A percentile compares a stretch with the other conserved stretches of the same genome.
Conservation (phyloP, 1,140 invertebrate species). For the Psilanteris sp. region DNA sequence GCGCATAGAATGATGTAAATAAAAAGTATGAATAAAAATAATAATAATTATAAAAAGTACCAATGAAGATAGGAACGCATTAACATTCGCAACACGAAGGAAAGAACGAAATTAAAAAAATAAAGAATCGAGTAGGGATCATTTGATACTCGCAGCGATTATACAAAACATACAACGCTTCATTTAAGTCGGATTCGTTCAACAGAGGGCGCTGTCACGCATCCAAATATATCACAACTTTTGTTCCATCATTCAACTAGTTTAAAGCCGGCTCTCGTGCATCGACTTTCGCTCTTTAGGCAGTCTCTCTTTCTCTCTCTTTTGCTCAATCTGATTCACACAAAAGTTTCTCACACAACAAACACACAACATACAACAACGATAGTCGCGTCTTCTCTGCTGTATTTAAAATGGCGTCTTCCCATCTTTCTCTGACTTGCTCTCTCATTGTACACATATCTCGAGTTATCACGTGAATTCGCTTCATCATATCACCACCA, state of each 20-base stretch:
- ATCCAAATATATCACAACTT: slow-evolving; percentile 59
- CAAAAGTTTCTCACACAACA: slow-evolving; percentile 50
- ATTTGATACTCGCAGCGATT: slow-evolving; percentile 45
- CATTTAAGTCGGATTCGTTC: slow-evolving; percentile 44
- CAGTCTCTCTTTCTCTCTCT: slow-evolving; percentile 35
- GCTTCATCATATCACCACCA: slow-evolving; percentile 67
- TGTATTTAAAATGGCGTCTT: slow-evolving; percentile 31
- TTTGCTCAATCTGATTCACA: slow-evolving; percentile 39
- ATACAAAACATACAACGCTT: slow-evolving; percentile 55
- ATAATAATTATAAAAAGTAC: slow-evolving; percentile 30
- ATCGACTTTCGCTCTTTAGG: slow-evolving; percentile 17
- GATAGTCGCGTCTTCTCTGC: slow-evolving; percentile 36
- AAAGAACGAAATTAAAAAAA: slow-evolving; percentile 21
- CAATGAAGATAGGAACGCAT: slow-evolving; percentile 48
- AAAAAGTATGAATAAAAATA: slow-evolving; percentile 2
- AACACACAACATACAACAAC: slow-evolving; percentile 35
- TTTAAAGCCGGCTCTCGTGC: slow-evolving; percentile 54
- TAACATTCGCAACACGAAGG: slow-evolving; percentile 35
- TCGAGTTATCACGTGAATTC: slow-evolving; percentile 67
- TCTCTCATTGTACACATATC: slow-evolving; percentile 63
- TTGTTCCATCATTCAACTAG: slow-evolving; percentile 52
- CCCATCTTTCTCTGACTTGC: slow-evolving; percentile 47
- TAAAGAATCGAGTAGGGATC: slow-evolving; percentile 25
- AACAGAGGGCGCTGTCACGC: slow-evolving; percentile 53
- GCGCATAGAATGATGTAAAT: slow-evolving; percentile 19